These are phyloP conservation scores for Danio choprae DNA, from an alignment of 2,797 vertebrate species.

Conservation along the genomic window DNA sequence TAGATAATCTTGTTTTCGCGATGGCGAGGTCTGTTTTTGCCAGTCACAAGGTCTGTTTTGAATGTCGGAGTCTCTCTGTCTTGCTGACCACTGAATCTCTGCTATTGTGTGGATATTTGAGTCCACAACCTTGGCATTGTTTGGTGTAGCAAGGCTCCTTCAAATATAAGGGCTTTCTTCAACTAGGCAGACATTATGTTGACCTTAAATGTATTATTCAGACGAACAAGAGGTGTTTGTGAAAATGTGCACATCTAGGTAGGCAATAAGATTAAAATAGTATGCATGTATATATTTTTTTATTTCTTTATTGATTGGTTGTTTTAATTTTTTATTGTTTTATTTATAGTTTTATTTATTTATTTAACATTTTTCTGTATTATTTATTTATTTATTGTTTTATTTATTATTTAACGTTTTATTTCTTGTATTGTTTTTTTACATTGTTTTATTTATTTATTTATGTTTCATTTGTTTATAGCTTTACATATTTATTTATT, in stretches of 20 bases:
- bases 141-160: not conserved
- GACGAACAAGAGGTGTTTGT: not conserved
- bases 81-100: not conserved
- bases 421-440: too few relatives aligned
- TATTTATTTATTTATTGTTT: too few relatives aligned
- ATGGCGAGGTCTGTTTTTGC: not conserved
- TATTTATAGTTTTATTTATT: too few relatives aligned
- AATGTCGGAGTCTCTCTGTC: not conserved
- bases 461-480: too few relatives aligned
- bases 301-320: not conserved
- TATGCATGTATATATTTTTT: not conserved
- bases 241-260: not conserved
- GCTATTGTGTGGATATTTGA: not conserved
- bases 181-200: not conserved
- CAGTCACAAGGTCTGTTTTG: constrained; percentile 7
- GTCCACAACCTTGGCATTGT: constrained; percentile 6
- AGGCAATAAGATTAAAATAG: not conserved
- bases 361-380: too few relatives aligned
- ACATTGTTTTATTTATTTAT: too few relatives aligned
- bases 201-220: not conserved
- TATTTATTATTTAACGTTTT: too few relatives aligned
- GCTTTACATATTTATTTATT: too few relatives aligned
- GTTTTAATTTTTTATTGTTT: not conserved
- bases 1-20: constrained; percentile 15
- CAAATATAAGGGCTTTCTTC: not conserved